Conservation (phyloP, 2,797 vertebrate genomes). For the Mareca penelope region DNA sequence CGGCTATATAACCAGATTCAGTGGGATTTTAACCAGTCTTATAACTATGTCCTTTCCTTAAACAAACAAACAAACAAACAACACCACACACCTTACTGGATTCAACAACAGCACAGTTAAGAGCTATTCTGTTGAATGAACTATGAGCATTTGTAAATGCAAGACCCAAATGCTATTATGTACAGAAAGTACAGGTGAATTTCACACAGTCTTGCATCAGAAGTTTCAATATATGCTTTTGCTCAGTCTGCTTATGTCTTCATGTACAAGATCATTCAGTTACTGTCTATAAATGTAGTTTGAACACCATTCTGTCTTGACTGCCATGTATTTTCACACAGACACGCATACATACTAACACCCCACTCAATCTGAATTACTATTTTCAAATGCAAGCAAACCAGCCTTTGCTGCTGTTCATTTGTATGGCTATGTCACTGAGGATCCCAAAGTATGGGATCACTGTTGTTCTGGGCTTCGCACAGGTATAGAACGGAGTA, state of each 20-base stretch:
- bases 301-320: background rate
- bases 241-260: background rate
- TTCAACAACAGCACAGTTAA: background rate
- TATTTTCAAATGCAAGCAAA: background rate
- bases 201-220: background rate
- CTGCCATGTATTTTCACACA: background rate
- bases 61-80: background rate
- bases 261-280: background rate
- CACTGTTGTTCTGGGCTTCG: background rate
- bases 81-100: background rate
- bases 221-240: background rate
- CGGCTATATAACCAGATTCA: background rate
- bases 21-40: background rate
- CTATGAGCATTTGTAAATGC: background rate
- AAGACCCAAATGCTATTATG: background rate
- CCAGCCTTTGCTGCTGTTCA: background rate
- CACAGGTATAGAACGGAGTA: background rate
- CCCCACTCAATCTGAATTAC: background rate
- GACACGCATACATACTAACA: background rate
- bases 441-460: background rate
- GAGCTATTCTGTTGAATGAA: background rate
- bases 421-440: rapidly evolving
- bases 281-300: background rate
- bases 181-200: background rate
- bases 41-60: background rate